These are phyloP conservation scores for Fulica atra DNA, from an alignment of 2,113 vertebrate genomes.

Conservation along the genomic window DNA sequence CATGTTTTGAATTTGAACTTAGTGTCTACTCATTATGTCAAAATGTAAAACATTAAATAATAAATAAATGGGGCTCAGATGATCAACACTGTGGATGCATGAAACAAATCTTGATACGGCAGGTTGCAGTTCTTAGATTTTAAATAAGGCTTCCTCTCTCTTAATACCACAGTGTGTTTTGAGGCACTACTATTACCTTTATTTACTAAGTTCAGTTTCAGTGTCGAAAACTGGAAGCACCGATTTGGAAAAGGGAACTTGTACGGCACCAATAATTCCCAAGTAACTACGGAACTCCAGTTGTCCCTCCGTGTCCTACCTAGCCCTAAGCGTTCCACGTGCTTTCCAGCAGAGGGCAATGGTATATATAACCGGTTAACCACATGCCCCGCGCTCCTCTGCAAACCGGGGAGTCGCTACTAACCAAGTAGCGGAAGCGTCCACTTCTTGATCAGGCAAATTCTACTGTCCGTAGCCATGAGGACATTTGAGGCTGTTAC, in stretches of 20 bases:
- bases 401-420: not conserved
- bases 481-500: not conserved
- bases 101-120: not conserved
- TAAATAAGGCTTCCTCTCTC: not conserved
- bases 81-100: no score
- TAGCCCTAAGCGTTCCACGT: not conserved
- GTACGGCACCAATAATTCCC: not conserved
- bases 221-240: not conserved
- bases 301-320: not conserved
- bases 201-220: not conserved
- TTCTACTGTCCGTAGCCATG: not conserved
- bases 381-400: not conserved
- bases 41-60: not conserved
- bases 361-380: not conserved
- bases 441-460: accelerated
- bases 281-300: not conserved
- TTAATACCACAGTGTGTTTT: not conserved
- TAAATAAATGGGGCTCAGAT: not conserved
- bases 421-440: accelerated
- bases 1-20: not conserved
- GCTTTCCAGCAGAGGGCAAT: slow-evolving; percentile 28
- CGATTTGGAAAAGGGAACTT: not conserved
- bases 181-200: not conserved
- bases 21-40: not conserved
- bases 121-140: not conserved